Base-by-base conservation (phyloP, 2,888 invertebrate species). In the Tethea ocularis region DNA sequence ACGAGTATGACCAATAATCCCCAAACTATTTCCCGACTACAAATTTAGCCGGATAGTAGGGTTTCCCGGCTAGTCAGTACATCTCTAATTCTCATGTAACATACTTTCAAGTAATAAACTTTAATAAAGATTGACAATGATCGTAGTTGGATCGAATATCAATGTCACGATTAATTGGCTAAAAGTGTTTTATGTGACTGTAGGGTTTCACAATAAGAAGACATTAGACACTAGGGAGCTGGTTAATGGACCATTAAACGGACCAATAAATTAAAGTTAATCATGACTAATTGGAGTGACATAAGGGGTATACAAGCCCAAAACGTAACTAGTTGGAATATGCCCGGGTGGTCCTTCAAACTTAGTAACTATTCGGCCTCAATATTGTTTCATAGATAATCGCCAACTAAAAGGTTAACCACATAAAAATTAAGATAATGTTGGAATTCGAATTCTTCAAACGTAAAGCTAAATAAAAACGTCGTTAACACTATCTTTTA, bases 211-310 rank as follows among this genome's bases (percentile, higher is more conserved):
- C 86, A 87, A 87, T 83, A 85, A 87, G 84, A 81, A 85, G 82
- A 84, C 83, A 83, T 87, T 84, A 84, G 80, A 83, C 84, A 81
- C 82, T 76, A 82, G 84, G 84, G 86, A 87, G 83, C 78, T 75
- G 69, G 74, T 86, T 86, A 91, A 91, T 89, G 89, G 88, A 73
- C 86, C 87, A 89, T 88, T 86, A 89, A 91, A 89, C 80, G 77
- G 82, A 84, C 79, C 85, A 82, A 92, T 91, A 91, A 91, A 93
- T 91, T 90, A 84, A 82, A 87, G 80, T 87, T 91, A 89, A 92
- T 92, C 89, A 87, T 89, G 86, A 89, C 89, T 89, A 92, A 92
- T 92, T 91, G 86, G 80, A 82, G 75, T 82, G 82, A 84, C 82
- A 84, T 80, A 80, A 77, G 78, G 80, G 82, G 82, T 75, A 75